These are phyloP conservation scores for Nebria ingens DNA, from an alignment of 1,140 invertebrate species.

Conservation along the genomic window DNA sequence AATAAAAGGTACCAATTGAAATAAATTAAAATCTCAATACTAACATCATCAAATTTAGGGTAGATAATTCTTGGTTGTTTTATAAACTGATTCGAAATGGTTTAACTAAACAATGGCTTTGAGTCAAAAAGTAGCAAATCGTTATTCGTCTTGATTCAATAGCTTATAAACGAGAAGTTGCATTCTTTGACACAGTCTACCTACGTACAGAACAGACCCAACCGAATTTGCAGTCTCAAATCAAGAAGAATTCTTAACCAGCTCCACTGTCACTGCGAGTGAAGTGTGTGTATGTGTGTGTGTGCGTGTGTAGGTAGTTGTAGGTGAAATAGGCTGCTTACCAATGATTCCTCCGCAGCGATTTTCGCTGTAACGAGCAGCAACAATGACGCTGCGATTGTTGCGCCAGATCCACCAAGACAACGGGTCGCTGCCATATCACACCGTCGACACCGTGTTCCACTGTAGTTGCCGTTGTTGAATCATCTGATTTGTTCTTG, in stretches of 20 bases:
- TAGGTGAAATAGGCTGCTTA: not conserved
- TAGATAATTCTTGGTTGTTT: no score
- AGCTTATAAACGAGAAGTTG: not conserved
- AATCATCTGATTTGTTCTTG: not conserved
- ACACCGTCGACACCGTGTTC: not conserved
- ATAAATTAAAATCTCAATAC: no score
- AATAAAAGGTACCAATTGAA: no score
- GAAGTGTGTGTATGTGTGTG: not conserved
- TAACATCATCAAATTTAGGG: no score
- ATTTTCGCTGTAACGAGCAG: not conserved
- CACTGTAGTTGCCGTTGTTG: not conserved
- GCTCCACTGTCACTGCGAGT: not conserved
- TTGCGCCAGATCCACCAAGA: no score
- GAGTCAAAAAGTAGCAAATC: no score
- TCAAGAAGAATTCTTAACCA: not conserved
- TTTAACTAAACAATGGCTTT: no score
- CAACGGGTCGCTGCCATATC: no score
- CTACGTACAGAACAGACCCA: not conserved
- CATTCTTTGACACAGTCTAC: slow-evolving; percentile 1
- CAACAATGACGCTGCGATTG: not conserved
- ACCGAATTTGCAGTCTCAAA: not conserved
- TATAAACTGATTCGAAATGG: no score
- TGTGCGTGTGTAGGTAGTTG: not conserved
- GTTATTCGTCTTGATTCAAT: no score
- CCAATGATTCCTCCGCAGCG: not conserved